phyloP scores from a whole-genome alignment of 2,797 vertebrate genomes.

The Graptemys geographica region DNA sequence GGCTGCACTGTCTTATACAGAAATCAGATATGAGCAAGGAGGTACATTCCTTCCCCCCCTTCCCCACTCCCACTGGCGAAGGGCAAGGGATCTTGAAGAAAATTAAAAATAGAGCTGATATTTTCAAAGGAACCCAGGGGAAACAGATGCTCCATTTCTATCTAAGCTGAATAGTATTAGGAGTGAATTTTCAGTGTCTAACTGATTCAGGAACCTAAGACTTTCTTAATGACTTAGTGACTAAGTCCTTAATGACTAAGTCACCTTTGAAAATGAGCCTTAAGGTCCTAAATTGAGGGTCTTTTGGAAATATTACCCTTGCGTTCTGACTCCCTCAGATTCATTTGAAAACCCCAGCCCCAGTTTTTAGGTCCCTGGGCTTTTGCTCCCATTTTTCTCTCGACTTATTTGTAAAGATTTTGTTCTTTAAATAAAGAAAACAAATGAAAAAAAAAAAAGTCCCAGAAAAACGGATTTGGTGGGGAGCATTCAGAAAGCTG shows the following conservation, averaged over 20 bases:
- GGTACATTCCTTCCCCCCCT: no score
- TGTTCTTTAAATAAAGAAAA: constrained; percentile 11
- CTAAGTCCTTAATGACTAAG: not conserved
- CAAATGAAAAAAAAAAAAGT: not conserved
- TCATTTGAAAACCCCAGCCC: not conserved
- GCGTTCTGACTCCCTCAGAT: not conserved
- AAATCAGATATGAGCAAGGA: not conserved
- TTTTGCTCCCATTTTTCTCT: constrained; percentile 30
- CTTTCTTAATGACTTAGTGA: not conserved
- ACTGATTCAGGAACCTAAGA: not conserved
- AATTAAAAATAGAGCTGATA: not conserved
- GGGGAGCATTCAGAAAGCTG: constrained; percentile 50
- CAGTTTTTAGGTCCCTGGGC: not conserved
- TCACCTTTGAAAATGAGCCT: not conserved
- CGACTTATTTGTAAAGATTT: constrained; percentile 26
- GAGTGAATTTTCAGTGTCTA: not conserved
- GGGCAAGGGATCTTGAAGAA: not conserved
- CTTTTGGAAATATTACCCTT: not conserved
- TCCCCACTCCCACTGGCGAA: not conserved
- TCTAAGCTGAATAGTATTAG: not conserved
- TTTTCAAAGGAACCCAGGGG: not conserved
- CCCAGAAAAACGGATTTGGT: constrained; percentile 9
- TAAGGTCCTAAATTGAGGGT: constrained; percentile 2
- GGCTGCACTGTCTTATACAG: no score
- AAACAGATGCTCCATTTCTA: not conserved